Conservation (phyloP, 30 jellyfish, hydroid and myxozoan species). For the Aurelia sp. region DNA sequence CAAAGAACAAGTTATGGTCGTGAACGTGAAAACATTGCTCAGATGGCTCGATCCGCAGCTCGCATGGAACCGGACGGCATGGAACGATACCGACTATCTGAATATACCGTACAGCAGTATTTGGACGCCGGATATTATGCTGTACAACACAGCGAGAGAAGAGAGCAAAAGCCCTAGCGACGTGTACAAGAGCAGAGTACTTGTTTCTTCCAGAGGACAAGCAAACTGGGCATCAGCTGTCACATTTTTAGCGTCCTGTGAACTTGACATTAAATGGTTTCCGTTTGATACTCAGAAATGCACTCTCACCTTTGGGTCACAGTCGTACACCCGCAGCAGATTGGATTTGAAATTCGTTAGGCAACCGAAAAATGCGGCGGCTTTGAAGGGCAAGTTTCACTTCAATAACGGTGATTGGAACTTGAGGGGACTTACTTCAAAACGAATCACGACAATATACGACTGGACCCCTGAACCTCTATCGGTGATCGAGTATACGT, state of each 20-base stretch:
- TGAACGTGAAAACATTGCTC: constrained; percentile 21
- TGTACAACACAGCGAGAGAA: constrained; percentile 60
- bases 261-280: constrained; percentile 50
- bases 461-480: constrained; percentile 60
- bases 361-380: constrained; percentile 48
- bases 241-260: constrained; percentile 48
- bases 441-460: not conserved
- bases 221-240: constrained; percentile 58
- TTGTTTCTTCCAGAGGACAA: constrained; percentile 24
- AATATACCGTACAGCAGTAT: constrained; percentile 22
- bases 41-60: constrained; percentile 70
- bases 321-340: constrained; percentile 47
- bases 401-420: constrained; percentile 64
- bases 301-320: constrained; percentile 65
- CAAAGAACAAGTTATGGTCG: constrained; percentile 49
- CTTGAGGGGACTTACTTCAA: constrained; percentile 9
- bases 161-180: constrained; percentile 51
- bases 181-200: constrained; percentile 46
- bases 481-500: constrained; percentile 38
- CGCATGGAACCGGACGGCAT: constrained; percentile 55
- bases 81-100: constrained; percentile 49
- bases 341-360: constrained; percentile 32
- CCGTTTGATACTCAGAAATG: constrained; percentile 71
- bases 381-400: constrained; percentile 37
- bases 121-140: constrained; percentile 75